Base-by-base conservation (phyloP, 1,140 invertebrate genomes). In the Drosophila kikkawai region DNA sequence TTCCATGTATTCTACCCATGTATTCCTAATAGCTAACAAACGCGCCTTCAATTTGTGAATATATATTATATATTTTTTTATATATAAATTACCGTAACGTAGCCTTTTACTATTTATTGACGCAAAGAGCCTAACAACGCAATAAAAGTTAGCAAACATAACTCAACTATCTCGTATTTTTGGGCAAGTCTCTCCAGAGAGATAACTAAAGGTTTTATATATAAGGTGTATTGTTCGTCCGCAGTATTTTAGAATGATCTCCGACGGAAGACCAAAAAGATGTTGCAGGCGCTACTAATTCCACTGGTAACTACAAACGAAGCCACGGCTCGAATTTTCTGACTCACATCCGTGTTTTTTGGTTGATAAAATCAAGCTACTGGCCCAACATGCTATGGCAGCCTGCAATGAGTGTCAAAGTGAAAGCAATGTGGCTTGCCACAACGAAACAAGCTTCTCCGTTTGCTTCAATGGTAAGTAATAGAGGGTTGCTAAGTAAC, bases 1-100 rank as follows among this genome's bases (percentile, higher is more conserved):
- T 29, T 17, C 45, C 17, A 26, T 45, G 36, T 47, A 34, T 56
- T 41, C 36, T 58, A 71, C 42, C 66, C 37, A 70, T 70, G 59
- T 78, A 87, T 88, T 87, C 84, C 84, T 87, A 69, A 73, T 74
- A 42, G 69, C 82, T 74, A 85, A 85, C 67, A 44, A 70, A 75
- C 57, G 83, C 79, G 83, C 84, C 76, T 88, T 86, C 47, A 74
- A 84, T 80, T 88, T 88, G 85, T 88, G 83, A 84, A 87, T 88
- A 86, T 82, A 68, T 22, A 37, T 37, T 82, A 68, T 22, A 37
- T 37, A 53, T 55, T 55, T 55, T 64, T 63, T 82, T 73, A 77
- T 71, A 77, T 71, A 79, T 61, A 71, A 50, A 76, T 65, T 85
- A 71, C 34, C 37, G 48, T 48, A 48, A 15, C 13, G 37, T 45